These are phyloP conservation scores for Cranoglanis bouderius DNA, from an alignment of 2,113 vertebrate species.

Conservation along the genomic window DNA sequence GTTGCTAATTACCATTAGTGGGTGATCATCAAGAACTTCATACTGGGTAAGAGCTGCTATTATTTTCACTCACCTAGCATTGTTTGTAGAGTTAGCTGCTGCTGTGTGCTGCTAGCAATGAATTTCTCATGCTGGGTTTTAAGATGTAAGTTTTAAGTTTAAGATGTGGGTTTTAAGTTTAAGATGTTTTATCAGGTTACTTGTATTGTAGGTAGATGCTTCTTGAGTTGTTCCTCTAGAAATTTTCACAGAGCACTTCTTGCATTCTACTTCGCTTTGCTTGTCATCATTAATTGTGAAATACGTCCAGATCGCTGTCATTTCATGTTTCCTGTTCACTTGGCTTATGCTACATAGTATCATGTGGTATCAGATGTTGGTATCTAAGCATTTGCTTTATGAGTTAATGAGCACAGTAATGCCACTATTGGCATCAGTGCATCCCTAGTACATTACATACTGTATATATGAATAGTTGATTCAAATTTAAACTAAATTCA, in stretches of 20 bases:
- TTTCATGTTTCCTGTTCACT: neutral
- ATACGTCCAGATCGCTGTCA: neutral
- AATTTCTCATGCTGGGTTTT: neutral
- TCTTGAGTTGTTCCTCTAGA: neutral
- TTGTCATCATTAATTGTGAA: neutral
- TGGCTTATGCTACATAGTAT: neutral
- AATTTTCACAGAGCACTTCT: neutral
- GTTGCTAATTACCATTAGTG: neutral
- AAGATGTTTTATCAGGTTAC: neutral
- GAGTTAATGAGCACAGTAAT: neutral
- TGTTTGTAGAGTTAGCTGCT: neutral
- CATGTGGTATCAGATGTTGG: neutral
- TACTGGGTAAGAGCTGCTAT: neutral
- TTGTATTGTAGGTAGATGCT: neutral
- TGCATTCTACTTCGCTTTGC: neutral
- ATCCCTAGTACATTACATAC: too few relatives aligned
- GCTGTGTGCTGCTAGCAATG: too few relatives aligned
- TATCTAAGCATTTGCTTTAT: neutral
- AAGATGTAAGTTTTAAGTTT: too few relatives aligned
- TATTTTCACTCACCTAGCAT: neutral
- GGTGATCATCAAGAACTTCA: neutral
- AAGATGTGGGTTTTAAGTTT: neutral
- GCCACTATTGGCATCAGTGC: too few relatives aligned
- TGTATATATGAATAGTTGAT: neutral
- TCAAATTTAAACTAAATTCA: neutral